These are phyloP conservation scores for Neomorphus geoffroyi DNA, from an alignment of 2,797 vertebrate genomes.

Conservation along the genomic window DNA sequence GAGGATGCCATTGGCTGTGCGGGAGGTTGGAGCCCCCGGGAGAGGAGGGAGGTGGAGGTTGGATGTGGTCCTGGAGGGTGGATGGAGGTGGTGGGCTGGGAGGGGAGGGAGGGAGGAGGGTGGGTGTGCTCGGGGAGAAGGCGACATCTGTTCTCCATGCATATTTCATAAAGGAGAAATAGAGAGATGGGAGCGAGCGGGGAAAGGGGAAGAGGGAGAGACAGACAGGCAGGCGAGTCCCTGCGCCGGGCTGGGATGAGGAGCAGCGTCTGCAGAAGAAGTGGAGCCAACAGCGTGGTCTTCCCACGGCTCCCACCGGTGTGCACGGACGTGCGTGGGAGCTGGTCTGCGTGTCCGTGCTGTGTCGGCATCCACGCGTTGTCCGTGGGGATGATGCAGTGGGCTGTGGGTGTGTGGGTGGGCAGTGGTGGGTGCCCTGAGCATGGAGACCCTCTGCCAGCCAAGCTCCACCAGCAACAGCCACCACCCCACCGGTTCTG, in stretches of 20 bases:
- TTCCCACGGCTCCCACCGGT: rapidly evolving
- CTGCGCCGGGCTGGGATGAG: background rate
- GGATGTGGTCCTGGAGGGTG: constrained; percentile 60
- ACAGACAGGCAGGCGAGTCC: background rate
- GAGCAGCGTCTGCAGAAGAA: background rate
- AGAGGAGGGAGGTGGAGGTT: constrained; percentile 39
- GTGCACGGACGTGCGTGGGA: rapidly evolving
- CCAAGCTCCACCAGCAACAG: background rate
- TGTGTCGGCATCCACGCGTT: background rate
- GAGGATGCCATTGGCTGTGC: constrained; percentile 65
- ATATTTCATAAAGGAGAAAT: constrained; percentile 81
- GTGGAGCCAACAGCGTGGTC: background rate
- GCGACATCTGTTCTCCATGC: constrained; percentile 81
- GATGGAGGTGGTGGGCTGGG: constrained; percentile 39
- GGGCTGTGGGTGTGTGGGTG: rapidly evolving
- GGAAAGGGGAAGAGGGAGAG: background rate
- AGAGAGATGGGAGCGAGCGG: constrained; percentile 35
- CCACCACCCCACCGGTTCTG: background rate
- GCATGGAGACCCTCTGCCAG: background rate
- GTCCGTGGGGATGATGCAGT: rapidly evolving
- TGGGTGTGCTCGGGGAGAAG: constrained; percentile 47
- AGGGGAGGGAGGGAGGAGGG: background rate
- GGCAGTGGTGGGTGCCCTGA: background rate
- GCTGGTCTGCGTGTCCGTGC: rapidly evolving
- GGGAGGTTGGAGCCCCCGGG: constrained; percentile 53